These are phyloP conservation scores for Neodiprion pinetum DNA, from an alignment of 1,140 invertebrate species.

Conservation along the genomic window DNA sequence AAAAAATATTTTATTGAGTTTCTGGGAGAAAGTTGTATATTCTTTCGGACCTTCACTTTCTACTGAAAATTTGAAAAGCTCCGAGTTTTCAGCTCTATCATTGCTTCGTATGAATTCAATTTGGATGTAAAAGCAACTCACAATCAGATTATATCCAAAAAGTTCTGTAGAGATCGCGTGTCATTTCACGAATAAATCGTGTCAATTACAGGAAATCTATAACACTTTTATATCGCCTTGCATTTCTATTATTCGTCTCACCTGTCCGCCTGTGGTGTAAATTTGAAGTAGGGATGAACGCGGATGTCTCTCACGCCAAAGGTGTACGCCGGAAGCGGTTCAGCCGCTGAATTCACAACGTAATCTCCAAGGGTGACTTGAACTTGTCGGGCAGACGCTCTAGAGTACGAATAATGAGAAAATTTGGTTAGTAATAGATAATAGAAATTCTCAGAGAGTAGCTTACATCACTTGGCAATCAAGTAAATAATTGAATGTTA, in stretches of 20 bases:
- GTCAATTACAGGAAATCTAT: no score
- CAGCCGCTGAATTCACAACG: slow-evolving; percentile 90
- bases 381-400: slow-evolving; percentile 86
- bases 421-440: slow-evolving; percentile 22
- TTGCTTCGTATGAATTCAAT: no score
- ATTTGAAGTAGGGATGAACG: slow-evolving; percentile 94
- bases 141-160: no score
- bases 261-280: slow-evolving; percentile 86
- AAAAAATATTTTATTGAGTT: no score
- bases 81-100: no score
- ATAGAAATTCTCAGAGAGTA: slow-evolving; percentile 19
- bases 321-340: slow-evolving; percentile 88
- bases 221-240: no score
- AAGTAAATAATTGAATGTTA: slow-evolving; percentile 8
- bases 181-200: no score
- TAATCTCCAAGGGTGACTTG: slow-evolving; percentile 93
- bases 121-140: no score
- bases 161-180: no score
- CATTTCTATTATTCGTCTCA: slow-evolving; percentile 30
- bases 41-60: no score
- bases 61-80: no score
- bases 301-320: slow-evolving; percentile 88
- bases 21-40: no score
- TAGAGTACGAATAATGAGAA: slow-evolving; percentile 39
- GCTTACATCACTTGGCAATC: not conserved